Percentiles rank a stretch among this genome's conserved stretches.
Evolutionary conservation across 2,888 invertebrate species (phyloP).

Genomic region (Hyppa rectilinea): DNA sequence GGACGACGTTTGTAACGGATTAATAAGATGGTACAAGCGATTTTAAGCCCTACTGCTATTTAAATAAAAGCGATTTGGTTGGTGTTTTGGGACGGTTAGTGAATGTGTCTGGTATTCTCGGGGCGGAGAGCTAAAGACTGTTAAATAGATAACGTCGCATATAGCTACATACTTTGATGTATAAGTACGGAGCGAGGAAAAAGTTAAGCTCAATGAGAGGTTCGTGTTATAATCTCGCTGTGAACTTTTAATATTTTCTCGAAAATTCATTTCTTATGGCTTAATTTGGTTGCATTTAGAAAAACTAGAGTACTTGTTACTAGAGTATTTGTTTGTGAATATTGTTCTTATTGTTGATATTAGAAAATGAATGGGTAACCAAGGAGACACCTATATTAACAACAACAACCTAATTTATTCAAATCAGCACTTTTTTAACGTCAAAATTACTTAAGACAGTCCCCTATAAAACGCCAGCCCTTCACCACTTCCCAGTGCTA

Average conservation of each 20-base stretch:
- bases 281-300: not conserved
- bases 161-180: slow-evolving; percentile 62
- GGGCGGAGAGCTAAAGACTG: slow-evolving; percentile 86
- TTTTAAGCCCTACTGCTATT: slow-evolving; percentile 59
- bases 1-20: slow-evolving; percentile 71
- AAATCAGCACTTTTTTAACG: too few species aligned
- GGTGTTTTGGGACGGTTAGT: slow-evolving; percentile 60
- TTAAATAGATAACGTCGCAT: slow-evolving; percentile 80
- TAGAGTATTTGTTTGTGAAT: not conserved
- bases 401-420: too few species aligned
- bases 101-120: slow-evolving; percentile 78
- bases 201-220: slow-evolving; percentile 42
- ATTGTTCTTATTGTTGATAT: not conserved
- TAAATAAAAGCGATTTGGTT: slow-evolving; percentile 52
- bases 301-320: not conserved
- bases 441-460: too few species aligned
- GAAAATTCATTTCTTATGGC: not conserved
- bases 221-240: slow-evolving; percentile 13
- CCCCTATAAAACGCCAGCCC: too few species aligned
- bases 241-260: slow-evolving; percentile 13
- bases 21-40: slow-evolving; percentile 63
- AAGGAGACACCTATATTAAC: not conserved
- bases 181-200: slow-evolving; percentile 39
- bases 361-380: not conserved
- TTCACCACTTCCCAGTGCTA: too few species aligned